These are phyloP conservation scores for Drosophila baimaii DNA, from an alignment of 1,140 invertebrate genomes.

Conservation along the genomic window DNA sequence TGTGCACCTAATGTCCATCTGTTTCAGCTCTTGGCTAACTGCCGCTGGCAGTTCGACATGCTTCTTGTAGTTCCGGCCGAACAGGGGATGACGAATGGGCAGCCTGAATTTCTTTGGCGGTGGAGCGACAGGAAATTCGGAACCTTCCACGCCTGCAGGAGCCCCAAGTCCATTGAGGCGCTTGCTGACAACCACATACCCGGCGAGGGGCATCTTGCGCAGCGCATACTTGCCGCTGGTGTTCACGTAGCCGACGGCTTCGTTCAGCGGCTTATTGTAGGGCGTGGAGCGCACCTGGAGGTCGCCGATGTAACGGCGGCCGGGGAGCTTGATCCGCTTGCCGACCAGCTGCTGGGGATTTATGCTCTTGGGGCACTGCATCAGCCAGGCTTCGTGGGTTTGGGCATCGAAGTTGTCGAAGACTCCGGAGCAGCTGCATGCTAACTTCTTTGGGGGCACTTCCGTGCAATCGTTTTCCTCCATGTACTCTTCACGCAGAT, in stretches of 20 bases:
- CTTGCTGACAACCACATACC: constrained; percentile 48
- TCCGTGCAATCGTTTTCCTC: constrained; percentile 29
- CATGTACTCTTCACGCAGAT: constrained; percentile 16
- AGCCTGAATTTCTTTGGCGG: constrained; percentile 22
- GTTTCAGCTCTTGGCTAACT: constrained; percentile 1
- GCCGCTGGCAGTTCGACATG: constrained; percentile 40
- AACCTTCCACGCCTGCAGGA: no score
- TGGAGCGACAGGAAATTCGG: constrained; percentile 1
- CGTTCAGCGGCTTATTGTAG: constrained; percentile 5
- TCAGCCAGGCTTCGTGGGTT: constrained; percentile 60
- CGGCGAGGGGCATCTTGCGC: constrained; percentile 24
- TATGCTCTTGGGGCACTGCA: constrained; percentile 60
- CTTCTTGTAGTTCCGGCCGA: constrained; percentile 49
- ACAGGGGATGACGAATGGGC: constrained; percentile 63
- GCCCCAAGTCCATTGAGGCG: no score
- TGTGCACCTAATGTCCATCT: constrained; percentile 17
- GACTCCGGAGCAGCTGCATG: constrained; percentile 1
- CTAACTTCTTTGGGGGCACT: background rate
- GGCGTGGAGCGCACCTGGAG: constrained; percentile 38
- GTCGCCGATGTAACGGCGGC: constrained; percentile 49
- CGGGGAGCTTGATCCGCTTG: constrained; percentile 62
- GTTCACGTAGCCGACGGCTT: constrained; percentile 53
- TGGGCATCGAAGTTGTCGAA: constrained; percentile 39
- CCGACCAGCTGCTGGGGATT: constrained; percentile 14
- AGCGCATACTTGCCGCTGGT: constrained; percentile 42